Percentiles rank a stretch among this genome's conserved stretches.
phyloP scores from a whole-genome alignment of 2,888 invertebrate genomes.

The Oscheius sp. region DNA sequence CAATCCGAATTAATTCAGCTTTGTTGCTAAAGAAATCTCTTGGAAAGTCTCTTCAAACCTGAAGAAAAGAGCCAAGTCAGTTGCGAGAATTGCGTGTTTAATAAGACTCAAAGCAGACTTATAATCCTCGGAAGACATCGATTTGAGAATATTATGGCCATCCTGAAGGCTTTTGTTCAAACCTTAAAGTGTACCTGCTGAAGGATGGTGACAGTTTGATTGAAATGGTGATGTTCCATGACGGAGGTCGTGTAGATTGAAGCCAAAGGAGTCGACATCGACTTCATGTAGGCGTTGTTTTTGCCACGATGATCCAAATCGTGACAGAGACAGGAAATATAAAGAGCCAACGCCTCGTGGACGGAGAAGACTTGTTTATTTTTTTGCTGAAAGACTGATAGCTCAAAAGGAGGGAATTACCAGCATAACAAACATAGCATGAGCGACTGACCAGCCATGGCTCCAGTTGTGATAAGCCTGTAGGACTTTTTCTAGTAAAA shows the following conservation, averaged over 20 bases:
- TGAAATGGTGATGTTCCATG: conserved; percentile 88
- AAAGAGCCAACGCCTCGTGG: conserved; percentile 78
- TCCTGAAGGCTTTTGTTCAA: conserved; percentile 74
- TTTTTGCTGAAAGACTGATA: too few relatives aligned
- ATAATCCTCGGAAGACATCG: conserved; percentile 62
- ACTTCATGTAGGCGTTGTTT: conserved; percentile 83
- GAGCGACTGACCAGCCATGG: conserved; percentile 87
- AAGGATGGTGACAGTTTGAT: conserved; percentile 85
- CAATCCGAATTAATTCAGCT: conserved; percentile 56
- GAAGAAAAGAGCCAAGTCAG: conserved; percentile 84
- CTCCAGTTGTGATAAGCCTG: conserved; percentile 88
- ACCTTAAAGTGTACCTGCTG: conserved; percentile 77
- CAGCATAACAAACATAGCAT: conserved; percentile 76
- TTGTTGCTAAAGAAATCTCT: conserved; percentile 74
- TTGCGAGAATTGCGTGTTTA: conserved; percentile 85
- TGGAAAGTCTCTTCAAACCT: conserved; percentile 70
- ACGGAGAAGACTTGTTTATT: conserved; percentile 57
- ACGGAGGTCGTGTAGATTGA: conserved; percentile 86
- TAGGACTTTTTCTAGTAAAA: too few relatives aligned
- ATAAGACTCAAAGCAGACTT: conserved; percentile 79
- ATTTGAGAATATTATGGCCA: conserved; percentile 83
- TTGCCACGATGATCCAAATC: conserved; percentile 87
- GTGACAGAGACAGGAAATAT: conserved; percentile 84
- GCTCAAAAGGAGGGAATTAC: too few relatives aligned
- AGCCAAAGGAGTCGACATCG: conserved; percentile 83